Conservation (phyloP, 2,888 invertebrate genomes). For the Coremacera marginata region DNA sequence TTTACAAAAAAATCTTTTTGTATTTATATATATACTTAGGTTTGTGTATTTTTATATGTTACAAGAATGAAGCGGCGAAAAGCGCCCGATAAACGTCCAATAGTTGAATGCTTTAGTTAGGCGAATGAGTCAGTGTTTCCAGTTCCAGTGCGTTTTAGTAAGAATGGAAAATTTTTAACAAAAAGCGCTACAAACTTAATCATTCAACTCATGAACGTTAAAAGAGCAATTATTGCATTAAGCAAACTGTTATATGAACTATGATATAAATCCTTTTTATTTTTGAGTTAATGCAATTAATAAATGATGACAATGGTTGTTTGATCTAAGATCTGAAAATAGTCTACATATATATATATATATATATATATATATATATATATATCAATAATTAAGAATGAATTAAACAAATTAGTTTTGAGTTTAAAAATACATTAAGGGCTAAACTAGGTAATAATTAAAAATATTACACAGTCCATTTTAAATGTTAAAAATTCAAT, state of each 20-base stretch:
- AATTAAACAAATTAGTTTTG: neutral
- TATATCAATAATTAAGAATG: neutral
- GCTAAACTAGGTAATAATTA: slow-evolving; percentile 1
- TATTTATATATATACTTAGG: neutral
- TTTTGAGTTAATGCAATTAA: neutral
- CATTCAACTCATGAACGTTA: neutral
- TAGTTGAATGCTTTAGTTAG: too few relatives aligned
- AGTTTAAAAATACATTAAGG: neutral
- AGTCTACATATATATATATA: neutral
- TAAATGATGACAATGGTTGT: neutral
- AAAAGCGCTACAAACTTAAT: too few relatives aligned
- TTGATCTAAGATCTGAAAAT: neutral
- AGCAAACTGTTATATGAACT: neutral
- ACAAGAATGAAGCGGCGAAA: neutral
- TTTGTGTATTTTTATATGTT: slow-evolving; percentile 8
- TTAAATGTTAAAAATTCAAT: neutral
- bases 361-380: too few relatives aligned
- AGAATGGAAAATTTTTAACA: too few relatives aligned
- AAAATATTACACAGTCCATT: slow-evolving; percentile 29
- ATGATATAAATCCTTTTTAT: neutral
- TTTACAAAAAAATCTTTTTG: slow-evolving; percentile 8
- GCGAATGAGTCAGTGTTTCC: too few relatives aligned
- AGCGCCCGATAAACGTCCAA: too few relatives aligned
- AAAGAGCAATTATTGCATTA: neutral
- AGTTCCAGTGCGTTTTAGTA: too few relatives aligned